Conservation (phyloP, 2,797 vertebrate species). For the Brotula barbata region DNA sequence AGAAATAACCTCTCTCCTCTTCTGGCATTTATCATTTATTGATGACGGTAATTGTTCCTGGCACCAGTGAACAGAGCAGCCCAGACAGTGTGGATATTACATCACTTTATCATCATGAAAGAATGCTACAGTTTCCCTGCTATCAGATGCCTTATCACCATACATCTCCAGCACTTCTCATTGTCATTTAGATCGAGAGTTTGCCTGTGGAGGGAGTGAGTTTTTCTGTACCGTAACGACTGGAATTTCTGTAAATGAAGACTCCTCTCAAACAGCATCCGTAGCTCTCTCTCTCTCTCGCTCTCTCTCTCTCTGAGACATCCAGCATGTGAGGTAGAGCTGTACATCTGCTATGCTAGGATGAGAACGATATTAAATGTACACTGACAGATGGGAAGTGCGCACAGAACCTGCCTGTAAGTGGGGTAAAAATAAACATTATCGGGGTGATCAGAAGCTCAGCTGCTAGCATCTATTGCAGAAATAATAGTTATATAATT, state of each 20-base stretch:
- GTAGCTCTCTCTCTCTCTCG: slow-evolving; percentile 4
- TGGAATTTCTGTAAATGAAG: slow-evolving; percentile 28
- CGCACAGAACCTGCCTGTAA: slow-evolving; percentile 33
- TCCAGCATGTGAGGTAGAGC: slow-evolving; percentile 15
- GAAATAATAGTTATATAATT: neutral
- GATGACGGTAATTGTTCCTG: slow-evolving; percentile 72
- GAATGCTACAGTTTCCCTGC: slow-evolving; percentile 39
- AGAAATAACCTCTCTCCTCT: slow-evolving; percentile 56
- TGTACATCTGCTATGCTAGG: slow-evolving; percentile 42
- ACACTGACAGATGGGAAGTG: slow-evolving; percentile 33
- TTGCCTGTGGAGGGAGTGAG: slow-evolving; percentile 20
- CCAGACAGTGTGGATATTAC: slow-evolving; percentile 70
- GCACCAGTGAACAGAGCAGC: slow-evolving; percentile 61
- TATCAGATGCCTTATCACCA: slow-evolving; percentile 33
- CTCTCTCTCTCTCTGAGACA: slow-evolving; percentile 13
- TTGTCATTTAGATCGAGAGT: slow-evolving; percentile 23
- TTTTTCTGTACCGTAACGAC: slow-evolving; percentile 30
- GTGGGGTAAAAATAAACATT: slow-evolving; percentile 42
- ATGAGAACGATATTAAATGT: slow-evolving; percentile 46
- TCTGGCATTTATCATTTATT: slow-evolving; percentile 73
- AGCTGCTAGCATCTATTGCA: slow-evolving; percentile 4
- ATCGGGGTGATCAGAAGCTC: slow-evolving; percentile 15
- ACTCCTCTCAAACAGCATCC: slow-evolving; percentile 30
- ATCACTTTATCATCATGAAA: slow-evolving; percentile 68
- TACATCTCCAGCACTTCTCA: slow-evolving; percentile 44